Base-by-base conservation (phyloP, 1,140 invertebrate species). In the Lepidurus couesii region DNA sequence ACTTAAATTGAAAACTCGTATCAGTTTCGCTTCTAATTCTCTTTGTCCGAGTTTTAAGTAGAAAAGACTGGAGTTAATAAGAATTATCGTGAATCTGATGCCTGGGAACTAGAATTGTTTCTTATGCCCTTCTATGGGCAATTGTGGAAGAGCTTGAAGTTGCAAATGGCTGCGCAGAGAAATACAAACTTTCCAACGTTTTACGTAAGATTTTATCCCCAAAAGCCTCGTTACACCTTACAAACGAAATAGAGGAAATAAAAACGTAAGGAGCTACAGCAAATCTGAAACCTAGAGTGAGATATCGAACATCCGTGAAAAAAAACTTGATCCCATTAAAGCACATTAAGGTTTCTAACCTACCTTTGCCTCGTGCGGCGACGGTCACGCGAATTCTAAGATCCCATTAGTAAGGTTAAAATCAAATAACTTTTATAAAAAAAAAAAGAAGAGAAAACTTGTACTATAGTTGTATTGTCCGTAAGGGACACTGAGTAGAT, bases 401-500 rank as follows among this genome's bases (percentile, higher is more conserved):
- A 65, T 65, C 53, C 53, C 21, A 65, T 65, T 65, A 65, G 34
- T 34, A 34, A 34, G 34, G 34, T 65, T 65, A n/a, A n/a, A 65
- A 7, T 65, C 6, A 65, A 65, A 13, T 65, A 65, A 13, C 21
- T 21, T 16, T 65, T 65, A 1, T 7, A 65, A 21, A n/a, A 65
- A 65, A 65, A 65, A n/a, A 65, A 47, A 13, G 1, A 65, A 13
- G 21, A 7, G 16, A 13, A 65, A 65, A 65, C 53, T 21, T 65
- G 53, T 65, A 65, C 53, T 65, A 65, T 65, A 21, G 21, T 34
- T 65, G 53, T 65, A 65, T 65, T 65, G 53, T 65, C 53, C 53
- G 53, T 65, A 65, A 65, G 53, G 53, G 53, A 65, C 53, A 65
- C 53, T 65, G 53, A 21, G 53, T 65, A 65, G 53, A 65, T 65